phyloP scores from a whole-genome alignment of 1,140 invertebrate genomes.

The Lerema accius region DNA sequence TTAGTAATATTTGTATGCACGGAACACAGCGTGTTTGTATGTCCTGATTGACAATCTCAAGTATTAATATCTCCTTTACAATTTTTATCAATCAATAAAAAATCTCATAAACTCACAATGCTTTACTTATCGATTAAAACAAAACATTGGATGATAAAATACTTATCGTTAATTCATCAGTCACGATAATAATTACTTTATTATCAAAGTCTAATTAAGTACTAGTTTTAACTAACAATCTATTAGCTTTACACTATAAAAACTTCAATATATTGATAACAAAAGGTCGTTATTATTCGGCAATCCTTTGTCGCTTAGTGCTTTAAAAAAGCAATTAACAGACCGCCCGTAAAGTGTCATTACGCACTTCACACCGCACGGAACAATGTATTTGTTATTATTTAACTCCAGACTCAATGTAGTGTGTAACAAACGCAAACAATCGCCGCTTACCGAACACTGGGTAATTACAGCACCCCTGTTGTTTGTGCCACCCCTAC shows the following conservation, averaged over 20 bases:
- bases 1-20: too few relatives aligned
- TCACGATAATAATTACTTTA: conserved; percentile 10
- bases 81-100: too few relatives aligned
- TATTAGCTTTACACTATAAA: conserved; percentile 13
- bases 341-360: conserved; percentile 56
- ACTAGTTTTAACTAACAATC: conserved; percentile 18
- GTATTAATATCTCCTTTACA: too few relatives aligned
- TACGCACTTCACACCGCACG: conserved; percentile 55
- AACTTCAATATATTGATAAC: conserved; percentile 3
- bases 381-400: conserved; percentile 73
- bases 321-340: conserved; percentile 53
- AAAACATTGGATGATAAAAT: too few relatives aligned
- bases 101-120: too few relatives aligned
- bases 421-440: conserved; percentile 62
- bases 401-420: conserved; percentile 59
- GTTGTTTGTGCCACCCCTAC: conserved; percentile 57
- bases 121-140: too few relatives aligned
- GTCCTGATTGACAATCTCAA: too few relatives aligned
- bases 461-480: conserved; percentile 72
- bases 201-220: conserved; percentile 10
- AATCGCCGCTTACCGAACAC: conserved; percentile 64
- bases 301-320: conserved; percentile 44
- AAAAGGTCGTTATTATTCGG: conserved; percentile 42
- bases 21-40: too few relatives aligned
- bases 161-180: background rate